A percentile compares a stretch with the other conserved stretches of the same genome.
These are phyloP conservation scores for Icerya purchasi DNA, from an alignment of 2,888 invertebrate species.

Conservation along the genomic window DNA sequence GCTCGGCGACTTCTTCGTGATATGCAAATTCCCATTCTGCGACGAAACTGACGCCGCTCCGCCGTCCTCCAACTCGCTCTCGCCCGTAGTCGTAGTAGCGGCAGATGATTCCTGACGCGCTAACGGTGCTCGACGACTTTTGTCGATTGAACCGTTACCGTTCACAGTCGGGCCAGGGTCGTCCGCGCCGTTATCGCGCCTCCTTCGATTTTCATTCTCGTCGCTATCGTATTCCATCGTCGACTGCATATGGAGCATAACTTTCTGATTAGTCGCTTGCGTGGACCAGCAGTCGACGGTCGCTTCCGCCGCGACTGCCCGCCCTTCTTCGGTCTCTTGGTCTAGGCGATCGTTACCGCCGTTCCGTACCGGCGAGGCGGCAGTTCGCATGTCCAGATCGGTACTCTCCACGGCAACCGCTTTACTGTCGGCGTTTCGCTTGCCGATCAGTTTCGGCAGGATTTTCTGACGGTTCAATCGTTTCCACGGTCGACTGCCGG, in stretches of 20 bases:
- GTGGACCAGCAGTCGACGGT: neutral
- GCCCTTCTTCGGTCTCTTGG: neutral
- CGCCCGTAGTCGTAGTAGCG: neutral
- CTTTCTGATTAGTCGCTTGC: neutral
- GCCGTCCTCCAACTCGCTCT: no score
- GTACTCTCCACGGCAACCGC: neutral
- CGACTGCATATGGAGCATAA: neutral
- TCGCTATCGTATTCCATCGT: neutral
- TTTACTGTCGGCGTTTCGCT: neutral
- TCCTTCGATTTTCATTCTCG: neutral
- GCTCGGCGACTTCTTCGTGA: neutral
- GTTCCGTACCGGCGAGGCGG: neutral
- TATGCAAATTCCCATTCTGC: neutral
- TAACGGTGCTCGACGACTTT: neutral
- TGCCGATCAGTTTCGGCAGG: neutral
- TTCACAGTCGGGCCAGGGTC: no score
- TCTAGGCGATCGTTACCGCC: neutral
- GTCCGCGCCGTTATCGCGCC: neutral
- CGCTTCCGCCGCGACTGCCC: neutral
- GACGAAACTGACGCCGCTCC: neutral
- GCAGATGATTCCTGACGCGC: neutral
- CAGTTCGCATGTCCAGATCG: neutral
- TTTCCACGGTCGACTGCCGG: neutral
- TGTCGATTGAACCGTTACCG: no score
- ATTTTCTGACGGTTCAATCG: neutral